Evolutionary conservation across 2,888 invertebrate genomes (phyloP).

Genomic region (Opisthograptis luteolata): DNA sequence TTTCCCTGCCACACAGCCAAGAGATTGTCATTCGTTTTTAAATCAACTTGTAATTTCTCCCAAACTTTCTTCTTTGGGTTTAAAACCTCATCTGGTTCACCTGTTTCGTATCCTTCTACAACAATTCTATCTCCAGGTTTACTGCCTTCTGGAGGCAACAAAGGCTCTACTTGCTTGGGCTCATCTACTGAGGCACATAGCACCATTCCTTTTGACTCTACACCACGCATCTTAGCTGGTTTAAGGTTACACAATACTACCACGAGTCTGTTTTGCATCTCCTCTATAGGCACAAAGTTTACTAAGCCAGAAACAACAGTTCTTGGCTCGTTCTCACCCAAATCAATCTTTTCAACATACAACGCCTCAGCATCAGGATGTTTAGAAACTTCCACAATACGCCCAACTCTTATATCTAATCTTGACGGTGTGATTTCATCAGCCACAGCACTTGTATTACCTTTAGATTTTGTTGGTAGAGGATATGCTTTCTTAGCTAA

Average conservation of each 20-base stretch:
- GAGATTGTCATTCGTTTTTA: constrained; percentile 88
- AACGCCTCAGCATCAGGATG: constrained; percentile 97
- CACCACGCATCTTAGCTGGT: constrained; percentile 97
- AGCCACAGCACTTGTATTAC: constrained; percentile 55
- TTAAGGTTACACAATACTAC: constrained; percentile 98
- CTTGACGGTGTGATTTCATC: constrained; percentile 89
- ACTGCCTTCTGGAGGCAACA: constrained; percentile 90
- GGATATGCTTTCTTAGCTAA: constrained; percentile 94
- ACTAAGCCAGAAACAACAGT: constrained; percentile 95
- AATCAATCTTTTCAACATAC: constrained; percentile 96
- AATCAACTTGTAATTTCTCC: constrained; percentile 94
- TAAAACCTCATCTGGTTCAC: constrained; percentile 91
- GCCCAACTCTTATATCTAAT: constrained; percentile 94
- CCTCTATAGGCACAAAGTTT: constrained; percentile 94
- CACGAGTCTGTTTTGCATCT: constrained; percentile 95
- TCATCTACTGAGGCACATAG: constrained; percentile 93
- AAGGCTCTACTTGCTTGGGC: constrained; percentile 92
- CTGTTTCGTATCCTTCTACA: constrained; percentile 92
- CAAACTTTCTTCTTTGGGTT: constrained; percentile 99
- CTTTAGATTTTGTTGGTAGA: constrained; percentile 86
- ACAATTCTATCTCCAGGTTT: constrained; percentile 93
- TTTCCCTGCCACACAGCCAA: constrained; percentile 95
- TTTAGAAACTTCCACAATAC: constrained; percentile 91
- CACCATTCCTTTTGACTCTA: constrained; percentile 97
- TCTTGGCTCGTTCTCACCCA: constrained; percentile 90